These are phyloP conservation scores for Pseudococcus longispinus DNA, from an alignment of 2,888 invertebrate genomes.

Conservation along the genomic window DNA sequence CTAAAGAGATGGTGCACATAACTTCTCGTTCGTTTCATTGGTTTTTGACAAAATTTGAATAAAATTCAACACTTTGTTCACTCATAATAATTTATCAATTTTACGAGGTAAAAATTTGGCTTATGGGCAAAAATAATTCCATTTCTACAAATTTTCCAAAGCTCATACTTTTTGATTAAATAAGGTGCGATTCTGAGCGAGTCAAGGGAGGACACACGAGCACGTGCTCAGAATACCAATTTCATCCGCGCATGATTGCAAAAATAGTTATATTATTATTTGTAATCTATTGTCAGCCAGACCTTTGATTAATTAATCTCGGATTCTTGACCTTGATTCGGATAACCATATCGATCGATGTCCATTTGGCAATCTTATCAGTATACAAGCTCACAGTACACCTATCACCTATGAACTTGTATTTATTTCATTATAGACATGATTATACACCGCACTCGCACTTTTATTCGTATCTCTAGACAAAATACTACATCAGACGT, in stretches of 20 bases:
- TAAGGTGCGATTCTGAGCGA: too few species aligned
- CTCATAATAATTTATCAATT: too few species aligned
- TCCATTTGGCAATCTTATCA: background rate
- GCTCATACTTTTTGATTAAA: too few species aligned
- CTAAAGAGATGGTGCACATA: too few species aligned
- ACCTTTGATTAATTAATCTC: slow-evolving; percentile 1
- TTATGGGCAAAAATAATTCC: too few species aligned
- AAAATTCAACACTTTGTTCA: too few species aligned
- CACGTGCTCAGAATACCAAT: background rate
- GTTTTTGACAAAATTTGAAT: too few species aligned
- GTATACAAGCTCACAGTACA: background rate
- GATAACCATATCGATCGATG: background rate
- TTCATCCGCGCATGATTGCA: background rate
- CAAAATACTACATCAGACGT: too few species aligned
- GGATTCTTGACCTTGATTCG: background rate
- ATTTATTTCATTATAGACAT: background rate
- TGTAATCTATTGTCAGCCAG: slow-evolving; percentile 3
- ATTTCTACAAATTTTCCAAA: too few species aligned
- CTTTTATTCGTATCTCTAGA: background rate
- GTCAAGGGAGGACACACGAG: too few species aligned
- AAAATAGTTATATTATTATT: background rate
- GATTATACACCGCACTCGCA: background rate
- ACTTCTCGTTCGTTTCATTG: too few species aligned
- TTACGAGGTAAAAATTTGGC: too few species aligned
- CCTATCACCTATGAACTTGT: background rate